Evolutionary conservation across 1,140 invertebrate genomes (phyloP), one percentile per base, ranked within the genome.

Genomic region (Mycetomoellerius zeteki): DNA sequence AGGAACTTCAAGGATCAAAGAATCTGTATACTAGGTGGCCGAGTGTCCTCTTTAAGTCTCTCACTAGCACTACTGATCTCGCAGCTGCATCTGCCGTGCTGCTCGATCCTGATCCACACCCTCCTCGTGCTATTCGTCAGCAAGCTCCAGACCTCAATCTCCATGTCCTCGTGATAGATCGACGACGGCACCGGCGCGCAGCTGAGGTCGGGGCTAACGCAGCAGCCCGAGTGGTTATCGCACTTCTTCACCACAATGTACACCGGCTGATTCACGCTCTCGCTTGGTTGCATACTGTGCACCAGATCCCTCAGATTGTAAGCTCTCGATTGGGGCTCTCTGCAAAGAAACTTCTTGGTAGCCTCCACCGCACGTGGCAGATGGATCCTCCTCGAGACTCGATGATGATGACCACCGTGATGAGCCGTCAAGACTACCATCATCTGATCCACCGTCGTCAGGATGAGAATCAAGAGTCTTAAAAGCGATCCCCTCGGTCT

Each of bases 181-280:
- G 64, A 65, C 4, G 87, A 80, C 6, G 60, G n/a, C 0, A 88
- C 60, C 8, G 91, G 90, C 3, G 71, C 62, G 60, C 93, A 94
- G 4, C 82, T 90, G 69, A 88, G 78, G 14, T 88, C 72, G 2
- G 84, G 54, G 7, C 60, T 87, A 7, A 0, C 10, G 33, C 93
- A 94, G n/a, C 93, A 94, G 8, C 93, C 93, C 0, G 93, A 80
- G 19, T 94, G 88, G 19, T 60, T 89, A 43, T 94, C 93, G 71
- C 93, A 94, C 7, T 91, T 87, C 50, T 91, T 91, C 10, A 92
- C n/a, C 3, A 93, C 86, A 0, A 93, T 85, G 60, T 93, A 94
- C 33, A 87, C 72, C 6, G 93, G 93, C 3, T 86, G 89, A 71
- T 87, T 81, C 0, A 85, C 72, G 8, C 54, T 88, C 24, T 91